Percentiles rank a stretch among this genome's conserved stretches.
phyloP scores from a whole-genome alignment of 2,113 vertebrate species.

The Rousettus leschenaultii region DNA sequence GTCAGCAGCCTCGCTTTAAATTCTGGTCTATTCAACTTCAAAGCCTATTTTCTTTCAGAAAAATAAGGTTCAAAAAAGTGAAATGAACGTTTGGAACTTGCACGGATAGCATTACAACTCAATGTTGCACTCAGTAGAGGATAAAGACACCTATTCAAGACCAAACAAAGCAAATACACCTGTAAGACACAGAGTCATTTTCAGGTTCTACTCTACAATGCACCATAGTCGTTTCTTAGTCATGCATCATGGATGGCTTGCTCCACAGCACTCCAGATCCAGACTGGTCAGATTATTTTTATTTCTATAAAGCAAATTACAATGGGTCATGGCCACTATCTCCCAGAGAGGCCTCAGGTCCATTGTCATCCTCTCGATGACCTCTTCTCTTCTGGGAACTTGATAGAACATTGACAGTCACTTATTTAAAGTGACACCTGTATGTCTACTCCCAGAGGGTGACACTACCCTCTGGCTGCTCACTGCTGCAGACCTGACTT shows the following conservation, averaged over 20 bases:
- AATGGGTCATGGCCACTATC: not conserved
- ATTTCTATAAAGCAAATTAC: not conserved
- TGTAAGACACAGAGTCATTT: not conserved
- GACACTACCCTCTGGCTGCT: no score
- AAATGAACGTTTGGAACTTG: not conserved
- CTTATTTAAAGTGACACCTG: not conserved
- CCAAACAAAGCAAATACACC: not conserved
- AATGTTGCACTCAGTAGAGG: fast-evolving
- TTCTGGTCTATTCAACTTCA: not conserved
- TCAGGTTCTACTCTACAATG: not conserved
- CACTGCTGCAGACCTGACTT: not conserved
- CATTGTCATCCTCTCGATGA: not conserved
- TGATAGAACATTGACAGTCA: not conserved
- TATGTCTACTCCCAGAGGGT: not conserved
- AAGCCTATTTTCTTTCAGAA: not conserved
- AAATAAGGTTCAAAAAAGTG: not conserved
- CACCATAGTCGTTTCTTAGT: no score
- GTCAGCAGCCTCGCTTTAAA: not conserved
- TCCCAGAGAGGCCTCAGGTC: not conserved
- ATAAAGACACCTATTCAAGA: not conserved
- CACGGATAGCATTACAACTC: not conserved
- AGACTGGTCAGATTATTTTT: not conserved
- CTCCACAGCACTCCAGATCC: not conserved
- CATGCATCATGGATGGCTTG: no score
- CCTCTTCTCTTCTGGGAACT: not conserved